phyloP scores from a whole-genome alignment of 2,113 vertebrate species.

The human (Homo sapiens) region GRCh38 chr4:123812501-123813000 shows the following conservation, averaged over 20 bases:
- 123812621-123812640: slow-evolving; percentile 27
- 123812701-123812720: slow-evolving; percentile 5
- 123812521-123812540: slow-evolving; percentile 37
- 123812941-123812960: background rate
- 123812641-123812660: background rate
- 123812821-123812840: background rate
- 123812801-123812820: background rate
- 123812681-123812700: slow-evolving; percentile 5
- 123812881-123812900: background rate
- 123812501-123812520: background rate
- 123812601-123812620: background rate
- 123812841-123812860: background rate
- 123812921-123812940: background rate
- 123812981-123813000: background rate
- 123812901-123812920: background rate
- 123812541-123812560: slow-evolving; percentile 37
- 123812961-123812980: background rate
- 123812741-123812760: background rate
- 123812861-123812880: background rate
- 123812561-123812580: slow-evolving; percentile 20
- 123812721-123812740: background rate
- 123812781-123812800: background rate
- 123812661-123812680: background rate
- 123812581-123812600: background rate
- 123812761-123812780: background rate